These are phyloP conservation scores for Actinopyga echinites DNA, from an alignment of 53 echinoderm and acorn worm species.

Conservation along the genomic window DNA sequence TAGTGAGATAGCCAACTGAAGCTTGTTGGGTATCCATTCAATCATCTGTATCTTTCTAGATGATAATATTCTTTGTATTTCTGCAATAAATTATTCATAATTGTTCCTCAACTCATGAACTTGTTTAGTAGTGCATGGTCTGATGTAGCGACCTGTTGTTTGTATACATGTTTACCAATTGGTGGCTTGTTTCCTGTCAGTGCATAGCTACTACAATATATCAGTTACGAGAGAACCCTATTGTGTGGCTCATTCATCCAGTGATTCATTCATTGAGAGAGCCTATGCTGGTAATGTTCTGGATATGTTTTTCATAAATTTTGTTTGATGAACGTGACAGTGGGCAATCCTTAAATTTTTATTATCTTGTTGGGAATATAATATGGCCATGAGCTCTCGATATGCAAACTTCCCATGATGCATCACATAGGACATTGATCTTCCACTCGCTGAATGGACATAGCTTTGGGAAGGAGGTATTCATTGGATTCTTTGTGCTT, in stretches of 20 bases:
- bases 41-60: conserved; percentile 31
- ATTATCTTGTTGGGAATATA: conserved; percentile 43
- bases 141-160: conserved; percentile 60
- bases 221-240: conserved; percentile 50
- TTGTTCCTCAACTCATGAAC: conserved; percentile 37
- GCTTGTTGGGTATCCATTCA: conserved; percentile 43
- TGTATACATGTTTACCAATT: conserved; percentile 14
- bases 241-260: conserved; percentile 55
- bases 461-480: conserved; percentile 7
- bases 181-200: conserved; percentile 3
- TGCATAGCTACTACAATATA: conserved; percentile 20
- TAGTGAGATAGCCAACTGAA: conserved; percentile 39
- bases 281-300: conserved; percentile 60
- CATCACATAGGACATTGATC: conserved; percentile 52
- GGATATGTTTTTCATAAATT: conserved; percentile 55
- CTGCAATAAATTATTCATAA: no score
- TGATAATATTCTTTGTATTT: conserved; percentile 54
- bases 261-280: conserved; percentile 37
- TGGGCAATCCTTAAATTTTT: conserved; percentile 23
- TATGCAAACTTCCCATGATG: conserved; percentile 66
- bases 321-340: conserved; percentile 54
- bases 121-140: conserved; percentile 57
- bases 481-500: background rate
- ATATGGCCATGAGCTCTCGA: conserved; percentile 61
- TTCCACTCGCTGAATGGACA: conserved; percentile 39